A percentile compares a stretch with the other conserved stretches of the same genome.
phyloP scores from a whole-genome alignment of 2,888 invertebrate genomes.

The Steinernema scapterisci region DNA sequence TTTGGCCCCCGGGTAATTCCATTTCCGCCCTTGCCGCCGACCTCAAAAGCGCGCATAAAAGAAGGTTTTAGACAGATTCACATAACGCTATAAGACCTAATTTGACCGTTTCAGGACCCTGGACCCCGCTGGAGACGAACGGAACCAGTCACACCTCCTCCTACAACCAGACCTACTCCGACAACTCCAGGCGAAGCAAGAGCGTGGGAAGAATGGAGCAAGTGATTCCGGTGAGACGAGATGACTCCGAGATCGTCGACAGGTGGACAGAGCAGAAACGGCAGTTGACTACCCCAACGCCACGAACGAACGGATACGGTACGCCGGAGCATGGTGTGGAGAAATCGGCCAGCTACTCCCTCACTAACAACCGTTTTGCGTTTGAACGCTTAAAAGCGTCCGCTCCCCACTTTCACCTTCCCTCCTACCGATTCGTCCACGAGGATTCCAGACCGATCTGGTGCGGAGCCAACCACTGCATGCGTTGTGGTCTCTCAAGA shows the following conservation, averaged over 20 bases:
- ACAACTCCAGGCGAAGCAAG: conserved; percentile 15
- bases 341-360: too few relatives aligned
- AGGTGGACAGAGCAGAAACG: conserved; percentile 25
- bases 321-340: conserved; percentile 13
- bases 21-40: background rate
- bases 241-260: conserved; percentile 15
- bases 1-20: conserved; percentile 16
- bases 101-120: conserved; percentile 13
- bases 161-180: background rate
- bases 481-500: conserved; percentile 45
- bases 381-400: conserved; percentile 14
- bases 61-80: too few relatives aligned
- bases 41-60: too few relatives aligned
- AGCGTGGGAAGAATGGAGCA: conserved; percentile 12
- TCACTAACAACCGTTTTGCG: conserved; percentile 23
- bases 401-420: conserved; percentile 55
- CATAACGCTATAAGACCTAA: too few relatives aligned
- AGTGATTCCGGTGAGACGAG: background rate
- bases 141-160: background rate
- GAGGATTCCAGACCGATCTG: conserved; percentile 49
- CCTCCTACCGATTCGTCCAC: conserved; percentile 51
- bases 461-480: conserved; percentile 39
- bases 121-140: conserved; percentile 4
- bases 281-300: background rate
- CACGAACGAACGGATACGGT: conserved; percentile 28